Evolutionary conservation across 2,797 vertebrate species (phyloP).

Genomic region (Muraenolepis orangiensis): DNA sequence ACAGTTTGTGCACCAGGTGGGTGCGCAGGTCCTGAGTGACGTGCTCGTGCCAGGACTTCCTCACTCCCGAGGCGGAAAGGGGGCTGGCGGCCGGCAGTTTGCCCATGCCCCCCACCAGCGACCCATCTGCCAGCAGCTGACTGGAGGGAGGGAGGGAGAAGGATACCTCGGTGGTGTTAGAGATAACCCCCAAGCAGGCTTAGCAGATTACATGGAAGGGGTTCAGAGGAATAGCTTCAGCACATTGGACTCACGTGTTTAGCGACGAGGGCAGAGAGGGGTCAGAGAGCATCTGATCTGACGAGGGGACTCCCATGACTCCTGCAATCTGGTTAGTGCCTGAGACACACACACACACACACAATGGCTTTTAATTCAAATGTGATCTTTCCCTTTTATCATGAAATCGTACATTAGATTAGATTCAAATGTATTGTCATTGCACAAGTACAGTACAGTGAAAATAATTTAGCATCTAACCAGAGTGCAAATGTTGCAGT

Average conservation of each 20-base stretch:
- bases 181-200: background rate
- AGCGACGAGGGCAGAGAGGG: slow-evolving; percentile 85
- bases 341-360: slow-evolving; percentile 49
- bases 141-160: slow-evolving; percentile 56
- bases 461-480: no score
- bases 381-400: background rate
- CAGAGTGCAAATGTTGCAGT: no score
- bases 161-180: background rate
- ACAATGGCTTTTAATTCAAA: background rate
- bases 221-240: background rate
- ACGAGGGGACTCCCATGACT: slow-evolving; percentile 77
- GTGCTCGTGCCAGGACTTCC: slow-evolving; percentile 97
- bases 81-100: slow-evolving; percentile 89
- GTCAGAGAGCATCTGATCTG: slow-evolving; percentile 90
- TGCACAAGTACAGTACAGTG: no score
- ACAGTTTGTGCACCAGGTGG: slow-evolving; percentile 99
- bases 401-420: background rate
- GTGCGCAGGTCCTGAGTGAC: slow-evolving; percentile 99
- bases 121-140: slow-evolving; percentile 87
- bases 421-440: no score
- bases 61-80: slow-evolving; percentile 85
- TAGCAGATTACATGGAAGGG: background rate
- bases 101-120: slow-evolving; percentile 81
- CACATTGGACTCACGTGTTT: slow-evolving; percentile 77
- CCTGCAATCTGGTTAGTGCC: slow-evolving; percentile 86